Conservation (phyloP, 2,888 invertebrate genomes). For the Norana najaformis region DNA sequence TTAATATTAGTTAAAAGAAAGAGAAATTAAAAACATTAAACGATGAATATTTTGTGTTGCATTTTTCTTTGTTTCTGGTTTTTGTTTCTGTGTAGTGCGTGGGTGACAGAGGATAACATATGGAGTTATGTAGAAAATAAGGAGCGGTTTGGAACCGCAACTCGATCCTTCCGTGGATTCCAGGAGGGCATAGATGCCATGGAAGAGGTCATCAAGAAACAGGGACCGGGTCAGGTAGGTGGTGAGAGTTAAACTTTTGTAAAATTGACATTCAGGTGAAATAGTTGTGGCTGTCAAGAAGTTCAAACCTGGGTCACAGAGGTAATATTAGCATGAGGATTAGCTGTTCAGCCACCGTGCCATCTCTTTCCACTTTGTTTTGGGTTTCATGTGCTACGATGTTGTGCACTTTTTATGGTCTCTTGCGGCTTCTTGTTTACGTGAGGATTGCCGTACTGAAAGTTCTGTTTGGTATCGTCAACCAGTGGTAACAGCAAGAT, state of each 20-base stretch:
- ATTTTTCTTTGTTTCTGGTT: background rate
- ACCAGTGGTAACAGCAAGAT: background rate
- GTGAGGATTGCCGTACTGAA: background rate
- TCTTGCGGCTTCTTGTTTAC: background rate
- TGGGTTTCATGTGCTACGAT: background rate
- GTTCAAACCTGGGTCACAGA: background rate
- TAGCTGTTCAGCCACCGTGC: background rate
- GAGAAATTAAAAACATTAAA: background rate
- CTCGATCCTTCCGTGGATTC: slow-evolving; percentile 53
- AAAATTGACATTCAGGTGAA: background rate
- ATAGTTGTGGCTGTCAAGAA: background rate
- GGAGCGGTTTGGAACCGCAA: slow-evolving; percentile 68
- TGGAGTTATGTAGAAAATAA: slow-evolving; percentile 79
- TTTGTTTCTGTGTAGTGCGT: slow-evolving; percentile 30
- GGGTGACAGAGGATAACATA: slow-evolving; percentile 30
- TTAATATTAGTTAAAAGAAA: too few species aligned
- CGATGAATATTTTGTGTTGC: background rate
- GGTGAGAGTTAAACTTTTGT: background rate
- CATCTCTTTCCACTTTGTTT: background rate
- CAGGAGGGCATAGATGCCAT: slow-evolving; percentile 30
- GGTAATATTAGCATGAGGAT: too few species aligned
- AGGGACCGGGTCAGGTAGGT: background rate
- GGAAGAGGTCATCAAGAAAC: slow-evolving; percentile 20
- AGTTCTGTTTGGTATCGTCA: background rate
- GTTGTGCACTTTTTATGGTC: background rate